Evolutionary conservation across 2,888 invertebrate species (phyloP), one percentile per base, ranked within the genome.

Genomic region (Agrotis ipsilon): DNA sequence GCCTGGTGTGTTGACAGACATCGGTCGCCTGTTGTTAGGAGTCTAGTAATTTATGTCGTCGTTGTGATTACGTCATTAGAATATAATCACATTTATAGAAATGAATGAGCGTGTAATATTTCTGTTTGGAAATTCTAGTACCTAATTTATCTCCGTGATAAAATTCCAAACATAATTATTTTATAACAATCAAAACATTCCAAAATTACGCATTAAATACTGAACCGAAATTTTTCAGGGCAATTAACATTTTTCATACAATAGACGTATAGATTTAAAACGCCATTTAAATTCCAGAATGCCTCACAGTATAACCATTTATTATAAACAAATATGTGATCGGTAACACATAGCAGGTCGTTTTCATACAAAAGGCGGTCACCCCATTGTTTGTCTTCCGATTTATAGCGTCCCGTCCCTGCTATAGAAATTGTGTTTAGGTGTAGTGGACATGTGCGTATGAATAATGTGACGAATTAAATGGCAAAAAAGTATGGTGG

Each of bases 331-430:
- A 89, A 92, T 90, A 90, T 92, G 87, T 88, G 90, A 89, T 90
- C 85, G 86, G 88, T 85, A 89, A 89, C 88, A 90, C 91, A 89
- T 90, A 91, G 89, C 91, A 87, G 90, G 87, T 88, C 89, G 89
- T 91, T 91, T 91, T 90, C 86, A 83, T 86, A 92, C 91, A 94
- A 93, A 91, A 88, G 90, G 82, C 77, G 84, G 73, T 82, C 84
- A 78, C 83, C 83, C 87, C 86, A 90, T 93, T 93, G 92, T 92
- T 90, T 86, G 78, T 81, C 77, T 78, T 78, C 83, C 85, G 86
- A 93, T 93, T 94, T 93, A 94, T 93, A 78, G 90, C 60, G 27
- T 62, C 60, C 76, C 77, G 72, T 72, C 55, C 55, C 75, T 80
- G 72, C 79, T 78, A 74, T 86, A 75, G 66, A 73, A 61, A 68